Percentiles rank a stretch among this genome's conserved stretches.
Conservation (phyloP, 2,888 invertebrate species). For the Elysia crispata region DNA sequence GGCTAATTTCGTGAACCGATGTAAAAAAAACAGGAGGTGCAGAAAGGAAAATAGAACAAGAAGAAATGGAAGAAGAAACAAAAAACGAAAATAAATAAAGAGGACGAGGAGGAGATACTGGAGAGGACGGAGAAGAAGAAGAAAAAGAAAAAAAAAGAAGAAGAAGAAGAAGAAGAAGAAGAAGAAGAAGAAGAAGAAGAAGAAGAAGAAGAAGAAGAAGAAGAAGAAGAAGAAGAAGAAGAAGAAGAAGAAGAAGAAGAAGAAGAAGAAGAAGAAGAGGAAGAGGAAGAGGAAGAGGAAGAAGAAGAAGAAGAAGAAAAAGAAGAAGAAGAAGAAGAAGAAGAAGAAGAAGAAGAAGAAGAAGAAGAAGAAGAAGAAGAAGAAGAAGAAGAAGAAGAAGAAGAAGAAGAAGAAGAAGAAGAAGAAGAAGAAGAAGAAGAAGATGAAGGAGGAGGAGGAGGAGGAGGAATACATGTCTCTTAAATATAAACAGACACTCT, state of each 20-base stretch:
- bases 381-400: background rate
- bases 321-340: background rate
- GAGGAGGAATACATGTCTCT: no score
- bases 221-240: background rate
- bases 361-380: background rate
- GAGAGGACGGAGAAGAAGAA: slow-evolving; percentile 11
- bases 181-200: background rate
- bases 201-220: background rate
- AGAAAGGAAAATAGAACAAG: no score
- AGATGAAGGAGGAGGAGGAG: no score
- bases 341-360: slow-evolving; percentile 1
- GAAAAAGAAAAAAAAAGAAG: slow-evolving; percentile 9
- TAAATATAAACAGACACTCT: no score
- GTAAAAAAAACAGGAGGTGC: no score
- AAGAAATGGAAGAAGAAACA: no score
- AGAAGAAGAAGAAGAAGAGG: background rate
- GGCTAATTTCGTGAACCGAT: no score
- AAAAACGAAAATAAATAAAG: no score
- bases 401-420: background rate
- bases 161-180: slow-evolving; percentile 3
- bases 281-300: background rate
- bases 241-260: background rate
- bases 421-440: background rate
- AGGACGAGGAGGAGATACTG: no score
- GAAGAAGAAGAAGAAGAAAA: background rate